These are phyloP conservation scores for Silurus lanzhouensis DNA, from an alignment of 2,797 vertebrate species.

Conservation along the genomic window DNA sequence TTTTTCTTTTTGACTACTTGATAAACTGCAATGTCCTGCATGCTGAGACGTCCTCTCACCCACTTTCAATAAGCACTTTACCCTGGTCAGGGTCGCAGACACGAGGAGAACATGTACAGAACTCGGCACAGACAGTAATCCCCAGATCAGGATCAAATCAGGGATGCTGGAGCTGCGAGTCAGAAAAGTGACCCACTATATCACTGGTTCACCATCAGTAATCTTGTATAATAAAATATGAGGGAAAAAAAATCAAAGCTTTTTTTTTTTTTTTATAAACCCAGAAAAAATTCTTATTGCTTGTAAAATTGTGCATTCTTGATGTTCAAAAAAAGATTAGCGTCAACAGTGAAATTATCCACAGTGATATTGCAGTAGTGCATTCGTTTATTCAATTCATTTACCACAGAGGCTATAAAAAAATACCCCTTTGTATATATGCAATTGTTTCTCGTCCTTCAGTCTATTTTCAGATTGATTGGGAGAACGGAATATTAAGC, in stretches of 20 bases:
- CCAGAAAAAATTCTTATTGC: background rate
- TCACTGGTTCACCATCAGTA: background rate
- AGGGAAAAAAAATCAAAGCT: background rate
- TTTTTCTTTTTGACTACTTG: no score
- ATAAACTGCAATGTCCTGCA: background rate
- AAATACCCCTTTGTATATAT: no score
- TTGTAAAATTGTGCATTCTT: background rate
- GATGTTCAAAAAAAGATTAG: background rate
- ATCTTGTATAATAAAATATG: background rate
- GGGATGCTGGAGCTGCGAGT: background rate
- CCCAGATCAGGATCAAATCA: background rate
- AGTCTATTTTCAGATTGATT: background rate
- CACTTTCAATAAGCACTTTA: background rate
- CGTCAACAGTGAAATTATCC: background rate
- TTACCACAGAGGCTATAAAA: no score
- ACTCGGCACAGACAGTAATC: background rate
- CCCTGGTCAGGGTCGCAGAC: background rate
- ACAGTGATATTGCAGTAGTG: background rate
- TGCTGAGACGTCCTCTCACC: background rate
- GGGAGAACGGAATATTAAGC: slow-evolving; percentile 47
- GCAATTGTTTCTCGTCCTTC: background rate
- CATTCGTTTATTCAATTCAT: background rate
- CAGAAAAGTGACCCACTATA: background rate
- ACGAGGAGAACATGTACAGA: background rate
- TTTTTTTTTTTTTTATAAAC: no score